Conservation (phyloP, 2,797 vertebrate genomes). For the Glossophaga mutica region DNA sequence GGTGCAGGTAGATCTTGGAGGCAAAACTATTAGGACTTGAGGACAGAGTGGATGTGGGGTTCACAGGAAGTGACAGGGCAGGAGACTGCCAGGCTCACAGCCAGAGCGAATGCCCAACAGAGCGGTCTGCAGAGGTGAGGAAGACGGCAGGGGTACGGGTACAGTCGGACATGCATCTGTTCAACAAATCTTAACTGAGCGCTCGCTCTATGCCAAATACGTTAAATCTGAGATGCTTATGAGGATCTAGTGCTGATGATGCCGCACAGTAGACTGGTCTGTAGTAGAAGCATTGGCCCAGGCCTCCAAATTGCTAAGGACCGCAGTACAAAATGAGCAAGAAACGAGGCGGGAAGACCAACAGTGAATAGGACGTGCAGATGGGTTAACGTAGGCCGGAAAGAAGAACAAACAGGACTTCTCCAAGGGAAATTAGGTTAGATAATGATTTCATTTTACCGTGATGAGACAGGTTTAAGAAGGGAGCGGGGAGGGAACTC, state of each 20-base stretch:
- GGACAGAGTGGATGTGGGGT: background rate
- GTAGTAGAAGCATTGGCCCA: background rate
- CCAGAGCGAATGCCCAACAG: background rate
- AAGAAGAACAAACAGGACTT: background rate
- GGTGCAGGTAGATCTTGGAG: background rate
- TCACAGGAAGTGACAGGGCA: background rate
- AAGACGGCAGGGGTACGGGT: background rate
- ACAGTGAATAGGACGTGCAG: background rate
- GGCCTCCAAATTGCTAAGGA: background rate
- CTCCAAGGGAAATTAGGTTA: background rate
- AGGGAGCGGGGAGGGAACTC: background rate
- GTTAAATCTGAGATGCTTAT: background rate
- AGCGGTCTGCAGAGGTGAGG: background rate
- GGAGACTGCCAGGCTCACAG: background rate
- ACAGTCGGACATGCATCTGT: background rate
- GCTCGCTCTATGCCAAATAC: background rate
- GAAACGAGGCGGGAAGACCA: background rate
- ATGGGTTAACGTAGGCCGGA: background rate
- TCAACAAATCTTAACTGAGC: background rate
- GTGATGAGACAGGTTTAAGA: background rate
- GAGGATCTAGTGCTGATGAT: background rate
- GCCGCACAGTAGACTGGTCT: background rate
- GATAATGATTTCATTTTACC: background rate
- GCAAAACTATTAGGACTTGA: background rate
- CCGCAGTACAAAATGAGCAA: background rate